phyloP scores from a whole-genome alignment of 2,113 vertebrate genomes.

The Neotragus pygmaeus region DNA sequence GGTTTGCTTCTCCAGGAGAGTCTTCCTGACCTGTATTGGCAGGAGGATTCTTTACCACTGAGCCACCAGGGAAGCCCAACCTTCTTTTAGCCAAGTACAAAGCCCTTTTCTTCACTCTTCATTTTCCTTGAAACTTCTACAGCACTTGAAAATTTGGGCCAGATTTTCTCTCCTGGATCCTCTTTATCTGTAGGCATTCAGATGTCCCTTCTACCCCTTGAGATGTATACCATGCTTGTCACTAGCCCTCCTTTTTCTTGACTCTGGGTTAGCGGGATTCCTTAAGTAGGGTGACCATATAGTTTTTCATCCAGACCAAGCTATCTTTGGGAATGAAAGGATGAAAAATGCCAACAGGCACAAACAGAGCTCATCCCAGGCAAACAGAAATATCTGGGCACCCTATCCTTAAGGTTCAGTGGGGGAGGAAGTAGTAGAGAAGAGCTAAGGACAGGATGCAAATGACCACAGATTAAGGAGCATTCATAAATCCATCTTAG shows the following conservation, averaged over 20 bases:
- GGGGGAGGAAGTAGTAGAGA: no score
- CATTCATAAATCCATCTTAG: neutral
- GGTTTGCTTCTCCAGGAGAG: neutral
- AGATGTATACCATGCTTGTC: neutral
- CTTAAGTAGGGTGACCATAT: neutral
- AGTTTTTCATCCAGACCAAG: neutral
- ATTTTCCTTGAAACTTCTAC: neutral
- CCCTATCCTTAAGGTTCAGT: neutral
- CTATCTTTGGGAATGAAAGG: neutral
- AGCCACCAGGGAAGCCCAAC: neutral
- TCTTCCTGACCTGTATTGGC: neutral
- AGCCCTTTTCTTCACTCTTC: neutral
- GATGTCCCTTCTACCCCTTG: neutral
- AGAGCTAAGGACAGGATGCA: neutral
- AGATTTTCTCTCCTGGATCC: neutral
- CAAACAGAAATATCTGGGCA: neutral
- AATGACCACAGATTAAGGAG: neutral
- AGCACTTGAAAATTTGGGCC: neutral
- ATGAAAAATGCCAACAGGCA: neutral
- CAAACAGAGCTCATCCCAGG: neutral
- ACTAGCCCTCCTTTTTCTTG: neutral
- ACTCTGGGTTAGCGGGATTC: neutral
- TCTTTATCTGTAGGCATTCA: neutral
- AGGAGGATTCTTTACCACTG: neutral
- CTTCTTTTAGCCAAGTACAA: neutral